Percentiles rank a stretch among this genome's conserved stretches.
Evolutionary conservation across 1,140 invertebrate species (phyloP).

Genomic region (Homalodisca vitripennis): DNA sequence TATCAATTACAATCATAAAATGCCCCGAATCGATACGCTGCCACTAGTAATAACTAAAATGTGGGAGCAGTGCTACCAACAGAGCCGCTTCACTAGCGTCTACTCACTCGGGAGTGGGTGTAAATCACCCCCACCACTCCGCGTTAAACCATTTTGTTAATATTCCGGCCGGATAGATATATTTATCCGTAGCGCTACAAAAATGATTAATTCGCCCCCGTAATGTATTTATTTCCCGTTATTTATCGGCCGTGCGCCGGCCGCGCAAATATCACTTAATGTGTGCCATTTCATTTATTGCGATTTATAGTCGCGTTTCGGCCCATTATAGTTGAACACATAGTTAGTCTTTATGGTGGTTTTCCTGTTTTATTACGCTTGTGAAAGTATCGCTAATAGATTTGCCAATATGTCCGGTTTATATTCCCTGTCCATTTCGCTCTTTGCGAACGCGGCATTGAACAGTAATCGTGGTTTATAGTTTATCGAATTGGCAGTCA

Average conservation of each 20-base stretch:
- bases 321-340: slow-evolving; percentile 23
- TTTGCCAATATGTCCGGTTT: slow-evolving; percentile 6
- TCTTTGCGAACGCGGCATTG: too few relatives aligned
- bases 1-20: too few relatives aligned
- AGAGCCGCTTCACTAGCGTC: background rate
- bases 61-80: too few relatives aligned
- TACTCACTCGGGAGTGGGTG: background rate
- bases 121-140: background rate
- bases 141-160: slow-evolving; percentile 5
- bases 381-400: slow-evolving; percentile 5
- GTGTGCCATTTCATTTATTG: slow-evolving; percentile 7
- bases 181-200: slow-evolving; percentile 14
- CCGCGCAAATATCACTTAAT: slow-evolving; percentile 10
- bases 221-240: slow-evolving; percentile 18
- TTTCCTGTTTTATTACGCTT: slow-evolving; percentile 18
- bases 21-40: too few relatives aligned
- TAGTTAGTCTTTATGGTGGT: slow-evolving; percentile 21
- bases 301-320: background rate
- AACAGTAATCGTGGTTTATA: too few relatives aligned
- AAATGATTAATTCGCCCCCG: slow-evolving; percentile 13
- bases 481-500: too few relatives aligned
- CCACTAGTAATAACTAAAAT: too few relatives aligned
- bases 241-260: background rate
- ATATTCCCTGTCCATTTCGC: background rate
- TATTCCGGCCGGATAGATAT: slow-evolving; percentile 8